Evolutionary conservation across 2,888 invertebrate genomes (phyloP).

Genomic region (Dinocampus coccinellae): DNA sequence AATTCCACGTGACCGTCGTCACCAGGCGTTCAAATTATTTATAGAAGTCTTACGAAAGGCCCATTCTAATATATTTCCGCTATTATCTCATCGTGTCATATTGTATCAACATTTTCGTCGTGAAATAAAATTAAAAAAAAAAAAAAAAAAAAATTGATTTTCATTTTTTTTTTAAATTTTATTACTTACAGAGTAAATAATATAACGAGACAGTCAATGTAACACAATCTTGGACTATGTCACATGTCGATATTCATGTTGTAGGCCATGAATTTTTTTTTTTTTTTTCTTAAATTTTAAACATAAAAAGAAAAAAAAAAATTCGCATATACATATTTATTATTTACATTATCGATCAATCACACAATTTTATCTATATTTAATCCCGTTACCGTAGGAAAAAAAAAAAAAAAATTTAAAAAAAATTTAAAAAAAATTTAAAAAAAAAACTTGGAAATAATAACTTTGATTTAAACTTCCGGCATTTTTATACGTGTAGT

Average conservation of each 20-base stretch:
- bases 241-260: too few species aligned
- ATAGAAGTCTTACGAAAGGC: slow-evolving; percentile 24
- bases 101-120: not conserved
- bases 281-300: too few species aligned
- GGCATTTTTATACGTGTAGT: not conserved
- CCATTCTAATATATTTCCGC: slow-evolving; percentile 21
- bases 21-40: slow-evolving; percentile 7
- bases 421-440: not conserved
- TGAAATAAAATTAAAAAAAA: too few species aligned
- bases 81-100: slow-evolving; percentile 4
- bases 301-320: too few species aligned
- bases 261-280: too few species aligned
- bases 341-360: not conserved
- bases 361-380: not conserved
- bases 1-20: slow-evolving; percentile 17
- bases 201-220: too few species aligned
- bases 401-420: not conserved
- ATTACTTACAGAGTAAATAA: too few species aligned
- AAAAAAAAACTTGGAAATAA: not conserved
- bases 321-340: not conserved
- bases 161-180: not conserved
- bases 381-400: not conserved
- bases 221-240: too few species aligned
- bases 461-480: not conserved
- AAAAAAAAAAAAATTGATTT: too few species aligned